Base-by-base conservation (phyloP, 2,888 invertebrate species). In the Drosophila silvestris region DNA sequence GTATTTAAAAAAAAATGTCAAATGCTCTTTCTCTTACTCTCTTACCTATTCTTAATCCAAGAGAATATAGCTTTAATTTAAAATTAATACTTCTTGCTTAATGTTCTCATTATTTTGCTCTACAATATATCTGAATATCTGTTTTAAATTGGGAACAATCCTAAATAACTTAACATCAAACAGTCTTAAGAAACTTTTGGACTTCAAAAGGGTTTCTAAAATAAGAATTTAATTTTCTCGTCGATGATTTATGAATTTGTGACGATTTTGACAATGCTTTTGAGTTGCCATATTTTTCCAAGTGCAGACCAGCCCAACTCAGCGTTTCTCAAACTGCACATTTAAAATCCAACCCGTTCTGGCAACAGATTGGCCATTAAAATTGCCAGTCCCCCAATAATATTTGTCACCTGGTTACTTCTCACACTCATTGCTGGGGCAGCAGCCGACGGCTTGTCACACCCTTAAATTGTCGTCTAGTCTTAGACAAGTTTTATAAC, bases 311-410 rank as follows among this genome's bases (percentile, higher is more conserved):
- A 62, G 59, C 52, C 44, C 61, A 72, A 63, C 70, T 76, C 64
- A 72, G 70, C 75, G 74, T 73, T 22, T 30, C 64, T 68, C 79
- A 72, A 68, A 57, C 39, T 69, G 58, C 65, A 72, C 70, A 62
- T 35, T 56, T 56, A 56, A 63, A 61, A 14, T 37, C 57, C 60
- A 28, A 54, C 52, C 32, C 58, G 30, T n/a, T n/a, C 72, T 61
- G 72, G 72, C 63, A 81, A 82, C 85, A 83, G 73, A 74, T 79
- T 79, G 69, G 65, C 44, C 63, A 28, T 59, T 59, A 66, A 67
- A 67, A 26, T 54, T 32, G 52, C 16, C 50, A 60, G 63, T 22
- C 28, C 26, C 39, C 30, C 12, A 33, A 54, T 56, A 68, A 64
- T 59, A 37, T 33, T 58, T 60, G 53, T 63, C 67, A 71, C 54